Conservation (phyloP, 2,888 invertebrate species). For the Argyra leucocephala region DNA sequence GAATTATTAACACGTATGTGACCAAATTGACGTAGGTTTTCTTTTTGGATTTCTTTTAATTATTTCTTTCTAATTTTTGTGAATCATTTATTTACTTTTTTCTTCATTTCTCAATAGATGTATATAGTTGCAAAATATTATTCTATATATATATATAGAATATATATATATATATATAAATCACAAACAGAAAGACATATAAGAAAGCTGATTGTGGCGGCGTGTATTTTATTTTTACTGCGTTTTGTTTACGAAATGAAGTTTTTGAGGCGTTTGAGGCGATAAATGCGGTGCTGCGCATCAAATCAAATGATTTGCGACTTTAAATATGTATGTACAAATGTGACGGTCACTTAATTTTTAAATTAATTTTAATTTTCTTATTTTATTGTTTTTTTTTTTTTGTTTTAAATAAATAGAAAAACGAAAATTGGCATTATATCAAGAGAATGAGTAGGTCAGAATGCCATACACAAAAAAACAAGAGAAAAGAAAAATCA, state of each 20-base stretch:
- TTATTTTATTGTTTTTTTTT: not conserved
- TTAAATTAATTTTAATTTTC: not conserved
- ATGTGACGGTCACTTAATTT: conserved; percentile 3
- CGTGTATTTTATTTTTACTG: too few relatives aligned
- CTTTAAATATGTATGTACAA: not conserved
- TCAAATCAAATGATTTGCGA: not conserved
- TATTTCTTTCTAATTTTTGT: not conserved
- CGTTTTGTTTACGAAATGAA: too few relatives aligned
- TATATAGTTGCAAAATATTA: too few relatives aligned
- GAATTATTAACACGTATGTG: not conserved
- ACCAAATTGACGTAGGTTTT: conserved; percentile 1
- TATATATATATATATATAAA: too few relatives aligned
- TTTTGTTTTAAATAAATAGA: not conserved
- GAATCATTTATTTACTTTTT: not conserved
- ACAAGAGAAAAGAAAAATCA: not conserved
- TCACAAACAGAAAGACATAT: too few relatives aligned
- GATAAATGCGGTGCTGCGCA: too few relatives aligned
- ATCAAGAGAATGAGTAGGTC: conserved; percentile 1
- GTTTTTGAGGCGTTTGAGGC: too few relatives aligned
- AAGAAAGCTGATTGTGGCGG: too few relatives aligned
- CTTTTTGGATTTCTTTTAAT: not conserved
- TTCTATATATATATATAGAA: too few relatives aligned
- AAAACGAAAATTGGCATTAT: not conserved
- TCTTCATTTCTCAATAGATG: not conserved
- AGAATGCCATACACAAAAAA: not conserved